Percentiles rank a stretch among this genome's conserved stretches.
Evolutionary conservation across 35 echinoderm and acorn worm species (phyloP).

Genomic region (Anneissia japonica): DNA sequence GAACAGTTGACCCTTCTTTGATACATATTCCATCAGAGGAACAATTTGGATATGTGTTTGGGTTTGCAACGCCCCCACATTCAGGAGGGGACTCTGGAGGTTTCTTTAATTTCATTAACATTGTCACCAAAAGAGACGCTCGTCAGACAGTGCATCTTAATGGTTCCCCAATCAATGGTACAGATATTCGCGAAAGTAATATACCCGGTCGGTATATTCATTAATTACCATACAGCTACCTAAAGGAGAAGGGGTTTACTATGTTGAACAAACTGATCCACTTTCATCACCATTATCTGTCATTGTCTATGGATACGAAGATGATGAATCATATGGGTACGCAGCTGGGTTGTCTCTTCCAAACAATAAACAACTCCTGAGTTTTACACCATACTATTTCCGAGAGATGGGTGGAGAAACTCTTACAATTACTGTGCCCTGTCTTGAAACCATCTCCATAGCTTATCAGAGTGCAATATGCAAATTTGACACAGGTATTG

Average conservation of each 20-base stretch:
- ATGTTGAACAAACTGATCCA: conserved; percentile 40
- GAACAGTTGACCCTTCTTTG: conserved; percentile 30
- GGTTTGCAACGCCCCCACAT: conserved; percentile 53
- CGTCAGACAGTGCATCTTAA: conserved; percentile 16
- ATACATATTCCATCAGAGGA: conserved; percentile 45
- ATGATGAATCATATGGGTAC: conserved; percentile 49
- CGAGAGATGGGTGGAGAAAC: conserved; percentile 52
- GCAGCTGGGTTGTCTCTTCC: conserved; percentile 52
- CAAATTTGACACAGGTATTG: conserved; percentile 15
- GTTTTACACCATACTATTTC: conserved; percentile 34
- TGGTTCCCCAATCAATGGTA: background rate
- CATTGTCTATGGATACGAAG: conserved; percentile 59
- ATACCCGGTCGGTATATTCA: conserved; percentile 12
- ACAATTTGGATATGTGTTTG: conserved; percentile 46
- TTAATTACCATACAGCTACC: background rate
- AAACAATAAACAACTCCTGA: conserved; percentile 31
- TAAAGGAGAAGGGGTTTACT: conserved; percentile 46
- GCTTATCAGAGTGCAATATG: conserved; percentile 7
- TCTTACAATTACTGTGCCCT: conserved; percentile 44
- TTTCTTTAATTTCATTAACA: conserved; percentile 50
- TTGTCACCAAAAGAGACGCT: conserved; percentile 29
- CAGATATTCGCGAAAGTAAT: background rate
- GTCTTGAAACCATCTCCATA: too few species aligned
- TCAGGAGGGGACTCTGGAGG: conserved; percentile 19
- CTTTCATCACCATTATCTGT: conserved; percentile 37